Conservation (phyloP, 2,113 vertebrate genomes). For the Sialia sialis region DNA sequence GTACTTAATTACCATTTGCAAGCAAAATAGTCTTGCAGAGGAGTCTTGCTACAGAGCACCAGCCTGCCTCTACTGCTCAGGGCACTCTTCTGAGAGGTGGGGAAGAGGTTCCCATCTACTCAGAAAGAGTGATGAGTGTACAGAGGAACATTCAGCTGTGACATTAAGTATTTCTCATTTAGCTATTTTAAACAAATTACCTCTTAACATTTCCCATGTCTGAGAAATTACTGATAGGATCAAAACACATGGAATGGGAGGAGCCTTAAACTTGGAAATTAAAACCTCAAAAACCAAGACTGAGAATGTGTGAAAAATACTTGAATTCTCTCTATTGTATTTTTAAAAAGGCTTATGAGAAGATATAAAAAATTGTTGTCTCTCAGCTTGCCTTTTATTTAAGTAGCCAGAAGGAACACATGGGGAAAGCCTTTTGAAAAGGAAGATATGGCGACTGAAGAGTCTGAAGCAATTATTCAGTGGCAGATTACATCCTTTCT, state of each 20-base stretch:
- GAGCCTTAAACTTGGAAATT: not conserved
- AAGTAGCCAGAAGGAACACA: not conserved
- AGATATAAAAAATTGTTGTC: not conserved
- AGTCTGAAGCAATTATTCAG: slow-evolving; percentile 6
- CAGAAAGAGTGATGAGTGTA: not conserved
- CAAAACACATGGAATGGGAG: not conserved
- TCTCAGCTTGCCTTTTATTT: not conserved
- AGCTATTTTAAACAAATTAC: not conserved
- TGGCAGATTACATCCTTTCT: slow-evolving; percentile 9
- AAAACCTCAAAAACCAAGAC: not conserved
- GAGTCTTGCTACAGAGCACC: not conserved
- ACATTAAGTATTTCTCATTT: not conserved
- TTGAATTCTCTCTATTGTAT: not conserved
- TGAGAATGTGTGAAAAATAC: not conserved
- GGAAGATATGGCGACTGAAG: not conserved
- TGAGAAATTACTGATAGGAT: not conserved
- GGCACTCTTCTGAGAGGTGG: not conserved
- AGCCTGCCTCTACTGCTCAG: not conserved
- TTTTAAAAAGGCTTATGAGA: not conserved
- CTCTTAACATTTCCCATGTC: not conserved
- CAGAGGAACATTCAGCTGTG: not conserved
- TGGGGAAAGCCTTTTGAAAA: not conserved
- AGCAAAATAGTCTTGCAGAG: not conserved
- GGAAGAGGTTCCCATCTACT: not conserved
- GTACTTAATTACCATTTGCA: not conserved